A percentile compares a stretch with the other conserved stretches of the same genome.
Conservation (phyloP, 2,797 vertebrate species). For the Rhinogobio ventralis region DNA sequence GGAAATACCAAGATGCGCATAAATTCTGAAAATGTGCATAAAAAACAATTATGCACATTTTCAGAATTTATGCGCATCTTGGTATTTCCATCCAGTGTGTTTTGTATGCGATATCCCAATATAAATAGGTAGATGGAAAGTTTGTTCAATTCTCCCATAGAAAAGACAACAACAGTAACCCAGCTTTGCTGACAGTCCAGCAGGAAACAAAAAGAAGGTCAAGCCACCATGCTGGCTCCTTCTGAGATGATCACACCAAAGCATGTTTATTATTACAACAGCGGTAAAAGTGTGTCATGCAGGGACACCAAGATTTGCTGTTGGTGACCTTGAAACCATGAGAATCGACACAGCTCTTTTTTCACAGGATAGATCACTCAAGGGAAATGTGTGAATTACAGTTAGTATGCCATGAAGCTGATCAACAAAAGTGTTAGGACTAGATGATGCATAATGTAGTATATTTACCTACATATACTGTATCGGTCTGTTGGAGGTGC, state of each 20-base stretch:
- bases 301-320: background rate
- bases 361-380: background rate
- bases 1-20: no score
- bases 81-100: background rate
- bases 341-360: background rate
- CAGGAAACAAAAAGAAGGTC: slow-evolving; percentile 19
- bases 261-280: slow-evolving; percentile 39
- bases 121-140: background rate
- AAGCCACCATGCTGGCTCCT: slow-evolving; percentile 8
- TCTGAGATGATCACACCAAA: background rate
- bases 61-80: background rate
- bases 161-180: background rate
- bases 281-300: background rate
- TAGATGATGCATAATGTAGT: background rate
- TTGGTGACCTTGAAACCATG: slow-evolving; percentile 22
- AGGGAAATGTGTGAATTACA: background rate
- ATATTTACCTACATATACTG: background rate
- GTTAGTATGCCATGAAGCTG: background rate
- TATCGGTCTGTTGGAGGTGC: background rate
- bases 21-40: no score
- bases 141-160: background rate
- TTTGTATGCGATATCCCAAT: background rate
- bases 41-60: background rate
- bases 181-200: background rate
- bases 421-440: background rate